Base-by-base conservation (phyloP, 2,797 vertebrate genomes). In the Phalanger gymnotis region DNA sequence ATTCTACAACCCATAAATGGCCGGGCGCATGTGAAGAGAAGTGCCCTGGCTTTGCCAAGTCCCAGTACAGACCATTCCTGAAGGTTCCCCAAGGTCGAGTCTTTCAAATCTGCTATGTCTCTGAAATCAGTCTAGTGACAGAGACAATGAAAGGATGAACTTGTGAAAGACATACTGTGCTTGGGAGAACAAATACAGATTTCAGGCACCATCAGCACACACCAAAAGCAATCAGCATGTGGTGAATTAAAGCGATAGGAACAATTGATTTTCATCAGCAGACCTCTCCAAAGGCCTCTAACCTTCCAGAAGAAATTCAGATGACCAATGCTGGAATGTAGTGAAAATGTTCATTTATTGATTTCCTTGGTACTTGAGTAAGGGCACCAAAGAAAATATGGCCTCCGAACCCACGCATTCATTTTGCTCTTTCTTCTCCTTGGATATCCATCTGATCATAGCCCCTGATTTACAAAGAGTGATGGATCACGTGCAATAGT, bases 1-100 rank as follows among this genome's bases (percentile, higher is more conserved):
- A 93, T 87, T 95, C 94, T 95, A 54, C 25, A 93, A 66, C 93
- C 97, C 96, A 97, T 94, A 95, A 98, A 95, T 52, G 95, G 54
- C 57, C 40, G 4, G 52, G 19, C 54, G 95, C 53, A 92, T 94
- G 81, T 91, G 93, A 95, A 96, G 96, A 94, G 95, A 96, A 90
- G 95, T 90, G 81, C n/a, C 91, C 90, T 1, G 55, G 53, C n/a
- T 89, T 96, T 51, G 30, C 92, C 92, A 61, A 92, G 0, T 14
- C 52, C 53, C 52, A 94, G 90, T 93, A 58, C 91, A 96, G 90
- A 54, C 93, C 25, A 91, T 94, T 96, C 96, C 96, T 90, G 55
- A 57, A 95, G 93, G 90, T 93, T 66, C 55, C 92, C 94, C 73
- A 87, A 97, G 93, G 91, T 73, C 25, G 54, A 93, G 56, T 25